phyloP scores from a whole-genome alignment of 2,888 invertebrate species.

The Altica lythri region DNA sequence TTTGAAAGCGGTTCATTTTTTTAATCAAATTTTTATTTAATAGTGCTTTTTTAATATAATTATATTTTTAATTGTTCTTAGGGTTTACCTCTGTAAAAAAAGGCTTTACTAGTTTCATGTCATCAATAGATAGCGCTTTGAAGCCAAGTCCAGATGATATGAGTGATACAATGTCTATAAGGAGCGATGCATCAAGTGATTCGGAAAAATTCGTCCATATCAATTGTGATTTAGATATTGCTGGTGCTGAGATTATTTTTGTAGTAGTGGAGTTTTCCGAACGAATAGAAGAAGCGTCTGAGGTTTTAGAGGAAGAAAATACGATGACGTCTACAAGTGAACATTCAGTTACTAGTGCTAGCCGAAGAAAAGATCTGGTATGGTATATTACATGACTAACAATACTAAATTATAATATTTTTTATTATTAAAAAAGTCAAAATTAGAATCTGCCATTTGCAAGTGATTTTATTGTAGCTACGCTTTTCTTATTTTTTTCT shows the following conservation, averaged over 20 bases:
- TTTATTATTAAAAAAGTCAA: too few species aligned
- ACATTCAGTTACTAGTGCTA: slow-evolving; percentile 79
- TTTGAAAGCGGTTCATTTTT: too few species aligned
- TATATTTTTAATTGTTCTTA: too few species aligned
- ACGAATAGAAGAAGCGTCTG: slow-evolving; percentile 80
- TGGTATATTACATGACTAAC: slow-evolving; percentile 41
- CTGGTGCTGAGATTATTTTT: slow-evolving; percentile 74
- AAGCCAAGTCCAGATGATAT: slow-evolving; percentile 75
- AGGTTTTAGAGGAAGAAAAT: slow-evolving; percentile 76
- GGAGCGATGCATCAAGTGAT: slow-evolving; percentile 86
- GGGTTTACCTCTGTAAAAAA: slow-evolving; percentile 81
- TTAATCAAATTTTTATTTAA: too few species aligned
- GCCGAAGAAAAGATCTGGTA: slow-evolving; percentile 78
- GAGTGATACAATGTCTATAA: slow-evolving; percentile 74
- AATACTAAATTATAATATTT: too few species aligned
- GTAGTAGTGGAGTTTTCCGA: slow-evolving; percentile 53
- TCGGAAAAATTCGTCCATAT: slow-evolving; percentile 84
- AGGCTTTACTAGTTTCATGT: slow-evolving; percentile 81
- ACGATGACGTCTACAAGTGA: slow-evolving; percentile 81
- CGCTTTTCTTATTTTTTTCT: too few species aligned
- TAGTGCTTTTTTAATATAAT: too few species aligned
- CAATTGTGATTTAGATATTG: slow-evolving; percentile 67
- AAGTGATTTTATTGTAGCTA: too few species aligned
- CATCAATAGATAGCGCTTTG: slow-evolving; percentile 81
- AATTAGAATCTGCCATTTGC: too few species aligned